Evolutionary conservation across 2,888 invertebrate genomes (phyloP), one percentile per base, ranked within the genome.

Genomic region (Agrochola lychnidis): DNA sequence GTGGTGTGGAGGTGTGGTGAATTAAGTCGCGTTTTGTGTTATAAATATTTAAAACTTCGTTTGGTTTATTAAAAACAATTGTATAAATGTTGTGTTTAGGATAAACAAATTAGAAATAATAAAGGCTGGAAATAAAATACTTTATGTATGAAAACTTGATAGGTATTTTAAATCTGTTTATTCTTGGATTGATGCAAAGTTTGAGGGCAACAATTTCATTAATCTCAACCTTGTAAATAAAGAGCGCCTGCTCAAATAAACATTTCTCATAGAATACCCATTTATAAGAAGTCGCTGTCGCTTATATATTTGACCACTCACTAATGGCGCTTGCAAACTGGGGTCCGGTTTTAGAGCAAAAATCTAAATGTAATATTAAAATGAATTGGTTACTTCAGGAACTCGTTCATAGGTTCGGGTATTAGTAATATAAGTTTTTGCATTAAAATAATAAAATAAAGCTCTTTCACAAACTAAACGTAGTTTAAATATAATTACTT

Each of bases 331-430:
- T 88, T 89, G 82, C 82, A 81, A 86, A 90, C 89, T 83, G 84
- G 84, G 82, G 81, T 87, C 89, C 89, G 90, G 91, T 92, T 92
- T 91, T 87, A 88, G 85, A 89, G 87, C 84, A 90, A 90, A 90
- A 92, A 91, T 86, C 88, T 89, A 91, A 92, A 92, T 91, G 93
- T 91, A 92, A 91, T 92, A 92, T 93, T 93, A 92, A 92, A 93
- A 92, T 90, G 89, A 93, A 93, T 91, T 90, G 91, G 91, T 91
- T 91, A 91, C 89, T 92, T 90, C 87, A 87, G 88, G 85, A 91
- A 91, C 88, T 90, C 88, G 84, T 89, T 90, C 90, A 89, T 90
- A 80, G 87, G 84, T 83, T 79, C 70, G 79, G 64, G 79, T 79
- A 76, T 76, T 77, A 79, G 78, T 83, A 72, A 82, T 79, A 61